Conservation (phyloP, 2,888 invertebrate species). For the Drosophila nr. perissopoda region DNA sequence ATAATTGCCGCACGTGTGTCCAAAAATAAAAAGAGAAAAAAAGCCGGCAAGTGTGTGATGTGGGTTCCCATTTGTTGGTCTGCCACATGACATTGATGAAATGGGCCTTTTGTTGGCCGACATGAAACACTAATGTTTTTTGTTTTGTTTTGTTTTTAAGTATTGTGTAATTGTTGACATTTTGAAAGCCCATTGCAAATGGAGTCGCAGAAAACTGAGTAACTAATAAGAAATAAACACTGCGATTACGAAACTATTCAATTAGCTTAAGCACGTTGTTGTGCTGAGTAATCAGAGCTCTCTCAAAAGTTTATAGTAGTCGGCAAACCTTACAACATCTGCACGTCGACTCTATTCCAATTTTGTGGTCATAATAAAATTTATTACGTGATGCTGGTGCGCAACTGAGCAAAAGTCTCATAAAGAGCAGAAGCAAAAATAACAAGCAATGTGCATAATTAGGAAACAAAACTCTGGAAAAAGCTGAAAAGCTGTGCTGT, state of each 20-base stretch:
- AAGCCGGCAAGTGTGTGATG: conserved; percentile 31
- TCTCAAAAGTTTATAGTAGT: conserved; percentile 3
- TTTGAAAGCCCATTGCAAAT: neutral
- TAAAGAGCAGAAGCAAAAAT: conserved; percentile 51
- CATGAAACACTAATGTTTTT: conserved; percentile 19
- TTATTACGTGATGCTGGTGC: conserved; percentile 68
- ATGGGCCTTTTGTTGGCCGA: conserved; percentile 62
- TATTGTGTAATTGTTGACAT: conserved; percentile 61
- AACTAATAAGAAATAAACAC: neutral
- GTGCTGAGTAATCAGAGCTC: conserved; percentile 16
- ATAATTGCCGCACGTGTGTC: conserved; percentile 73
- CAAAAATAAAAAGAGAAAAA: conserved; percentile 2
- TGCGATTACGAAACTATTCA: neutral
- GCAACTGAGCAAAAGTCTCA: conserved; percentile 44
- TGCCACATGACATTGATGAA: conserved; percentile 73
- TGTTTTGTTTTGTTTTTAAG: conserved; percentile 40
- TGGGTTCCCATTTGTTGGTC: conserved; percentile 41
- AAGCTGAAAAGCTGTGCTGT: conserved; percentile 23
- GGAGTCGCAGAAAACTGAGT: neutral
- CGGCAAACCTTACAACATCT: conserved; percentile 12
- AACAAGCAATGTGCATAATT: conserved; percentile 35
- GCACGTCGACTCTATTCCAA: conserved; percentile 39
- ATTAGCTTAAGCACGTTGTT: neutral
- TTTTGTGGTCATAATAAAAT: conserved; percentile 59
- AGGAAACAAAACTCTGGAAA: conserved; percentile 29